Evolutionary conservation across 2,113 vertebrate species (phyloP), one percentile per base, ranked within the genome.

Genomic region (Albula glossodonta): DNA sequence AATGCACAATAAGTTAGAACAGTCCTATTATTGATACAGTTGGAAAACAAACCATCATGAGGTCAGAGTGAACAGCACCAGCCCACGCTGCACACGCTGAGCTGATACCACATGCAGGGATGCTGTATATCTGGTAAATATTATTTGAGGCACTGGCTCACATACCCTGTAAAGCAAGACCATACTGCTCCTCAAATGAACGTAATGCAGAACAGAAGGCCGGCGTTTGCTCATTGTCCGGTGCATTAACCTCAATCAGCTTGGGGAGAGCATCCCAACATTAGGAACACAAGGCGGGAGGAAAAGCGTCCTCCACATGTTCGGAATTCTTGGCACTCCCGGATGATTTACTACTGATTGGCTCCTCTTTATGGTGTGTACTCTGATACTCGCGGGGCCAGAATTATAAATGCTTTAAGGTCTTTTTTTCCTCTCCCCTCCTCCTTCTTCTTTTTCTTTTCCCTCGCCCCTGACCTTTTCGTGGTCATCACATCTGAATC

Each of bases 201-300:
- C 53, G 31, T 93, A 94, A 94, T 93, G 89, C 87, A 88, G 82
- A 95, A 91, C 93, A 93, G 92, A 92, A 92, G 92, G 91, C 87
- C 90, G 91, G 89, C 7, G 74, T 81, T 90, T 91, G 12, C 88
- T 91, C 83, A 85, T 90, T 93, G 91, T 93, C 90, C 88, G 82
- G 84, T 74, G 89, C 87, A 93, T 94, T 92, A 94, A 94, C 92
- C 93, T 91, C 92, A 95, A 94, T 94, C 93, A 93, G 85, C 79
- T 88, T 85, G 84, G 87, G 74, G 82, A 89, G 79, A 86, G 83
- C 84, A 78, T 92, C 87, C 86, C 85, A 84, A 89, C 87, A 88
- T 84, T 77, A 88, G 87, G 82, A 85, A 78, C 56, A 31, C 19
- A 22, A 83, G 81, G 82, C 66, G 81, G 86, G 79, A 41, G 82